Evolutionary conservation across 2,113 vertebrate species (phyloP).

Genomic region (Strix uralensis): DNA sequence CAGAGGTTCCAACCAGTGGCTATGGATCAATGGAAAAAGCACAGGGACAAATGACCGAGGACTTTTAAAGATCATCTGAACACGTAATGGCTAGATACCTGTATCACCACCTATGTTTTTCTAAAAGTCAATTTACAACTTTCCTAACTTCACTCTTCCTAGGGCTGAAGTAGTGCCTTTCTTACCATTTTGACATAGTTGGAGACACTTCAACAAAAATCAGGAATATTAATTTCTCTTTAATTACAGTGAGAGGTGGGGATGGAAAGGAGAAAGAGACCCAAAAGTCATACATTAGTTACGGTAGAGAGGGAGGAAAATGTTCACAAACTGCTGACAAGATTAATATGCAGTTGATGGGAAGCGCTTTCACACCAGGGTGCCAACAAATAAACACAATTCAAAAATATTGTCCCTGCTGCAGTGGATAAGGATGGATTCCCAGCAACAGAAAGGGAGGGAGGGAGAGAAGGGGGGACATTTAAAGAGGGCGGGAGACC

Average conservation of each 20-base stretch:
- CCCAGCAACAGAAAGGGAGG: conserved; percentile 23
- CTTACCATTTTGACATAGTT: neutral
- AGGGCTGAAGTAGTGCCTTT: neutral
- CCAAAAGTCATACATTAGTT: conserved; percentile 71
- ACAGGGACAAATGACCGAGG: neutral
- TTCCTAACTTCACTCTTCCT: neutral
- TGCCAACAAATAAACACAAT: conserved; percentile 97
- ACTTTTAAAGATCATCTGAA: neutral
- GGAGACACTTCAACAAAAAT: neutral
- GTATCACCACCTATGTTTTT: neutral
- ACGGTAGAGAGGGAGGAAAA: conserved; percentile 67
- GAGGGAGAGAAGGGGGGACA: neutral
- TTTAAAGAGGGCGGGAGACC: neutral
- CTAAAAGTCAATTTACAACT: neutral
- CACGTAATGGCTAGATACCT: neutral
- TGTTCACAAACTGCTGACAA: conserved; percentile 81
- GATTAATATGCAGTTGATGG: conserved; percentile 93
- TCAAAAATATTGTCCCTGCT: conserved; percentile 77
- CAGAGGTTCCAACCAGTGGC: neutral
- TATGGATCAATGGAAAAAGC: neutral
- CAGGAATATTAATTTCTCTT: neutral
- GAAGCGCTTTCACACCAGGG: conserved; percentile 86
- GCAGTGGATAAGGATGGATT: conserved; percentile 50
- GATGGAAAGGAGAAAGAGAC: conserved; percentile 39
- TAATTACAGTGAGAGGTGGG: conserved; percentile 29